Base-by-base conservation (phyloP, 2,797 vertebrate genomes). In the Poecile montanus region DNA sequence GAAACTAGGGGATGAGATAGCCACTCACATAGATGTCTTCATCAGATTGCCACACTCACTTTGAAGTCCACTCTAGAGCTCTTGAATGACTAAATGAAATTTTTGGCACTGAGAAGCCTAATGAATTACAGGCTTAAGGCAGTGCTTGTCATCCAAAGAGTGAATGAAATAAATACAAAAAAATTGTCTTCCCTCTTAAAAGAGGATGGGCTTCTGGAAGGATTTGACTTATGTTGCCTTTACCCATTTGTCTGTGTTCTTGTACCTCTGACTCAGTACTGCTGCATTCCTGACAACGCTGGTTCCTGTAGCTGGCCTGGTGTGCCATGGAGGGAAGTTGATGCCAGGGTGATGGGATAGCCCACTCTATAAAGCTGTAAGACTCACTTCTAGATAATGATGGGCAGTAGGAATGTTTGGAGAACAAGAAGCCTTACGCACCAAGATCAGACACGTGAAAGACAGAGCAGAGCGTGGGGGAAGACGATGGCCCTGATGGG, bases 181-280 rank as follows among this genome's bases (percentile, higher is more conserved):
- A 26, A 32, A 2, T 25, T 21, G 5, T 5, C 82, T 91, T 74
- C 42, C 23, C 5, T 78, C 54, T 70, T 95, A 34, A 93, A 95
- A 93, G 82, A 93, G 74, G 89, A 45, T 30, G 84, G 89, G 51
- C 51, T 92, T 94, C 51, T 96, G 78, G 83, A 94, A 83, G 91
- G 65, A 80, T 91, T 58, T 93, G 89, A 74, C 77, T 88, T 83
- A 62, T 77, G 48, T 92, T 36, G 63, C 57, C 47, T 63, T 68
- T 93, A 80, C 27, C 44, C n/a, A 17, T 95, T 94, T 92, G 38
- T 93, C 36, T 89, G 12, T 85, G 51, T 95, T 56, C 56, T 86
- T 81, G 38, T 88, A 70, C 85, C 29, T 91, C 87, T 58, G 30
- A 32, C 27, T 62, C 57, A 26, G 53, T 88, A 60, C 45, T 91